Evolutionary conservation across 2,888 invertebrate genomes (phyloP).

Genomic region (Cephus pygmeus): DNA sequence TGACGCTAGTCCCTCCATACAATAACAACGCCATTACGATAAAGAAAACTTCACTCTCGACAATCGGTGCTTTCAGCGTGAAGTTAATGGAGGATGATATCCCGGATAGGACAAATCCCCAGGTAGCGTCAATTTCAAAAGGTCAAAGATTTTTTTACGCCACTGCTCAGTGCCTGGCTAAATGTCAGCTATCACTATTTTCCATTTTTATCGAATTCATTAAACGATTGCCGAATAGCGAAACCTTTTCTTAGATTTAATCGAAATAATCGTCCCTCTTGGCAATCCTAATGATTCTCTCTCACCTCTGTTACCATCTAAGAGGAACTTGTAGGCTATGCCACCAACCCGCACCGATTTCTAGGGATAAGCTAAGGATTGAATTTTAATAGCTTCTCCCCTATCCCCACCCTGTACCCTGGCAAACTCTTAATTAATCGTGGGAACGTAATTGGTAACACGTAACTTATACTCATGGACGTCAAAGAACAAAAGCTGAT

Average conservation of each 20-base stretch:
- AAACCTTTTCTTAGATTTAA: not conserved
- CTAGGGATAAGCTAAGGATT: not conserved
- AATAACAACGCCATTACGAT: not conserved
- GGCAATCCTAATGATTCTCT: not conserved
- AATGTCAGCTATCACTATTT: not conserved
- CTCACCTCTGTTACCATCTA: not conserved
- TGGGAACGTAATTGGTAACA: conserved; percentile 27
- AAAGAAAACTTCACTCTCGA: not conserved
- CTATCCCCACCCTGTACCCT: not conserved
- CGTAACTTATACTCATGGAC: not conserved
- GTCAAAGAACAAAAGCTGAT: not conserved
- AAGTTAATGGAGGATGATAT: not conserved
- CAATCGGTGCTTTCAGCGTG: not conserved
- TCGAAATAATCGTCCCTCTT: conserved; percentile 2
- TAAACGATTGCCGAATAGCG: not conserved
- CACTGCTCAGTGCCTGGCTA: not conserved
- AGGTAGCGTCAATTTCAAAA: not conserved
- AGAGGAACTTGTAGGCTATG: not conserved
- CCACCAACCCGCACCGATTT: not conserved
- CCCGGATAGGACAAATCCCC: not conserved
- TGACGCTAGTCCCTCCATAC: not conserved
- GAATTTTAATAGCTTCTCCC: not conserved
- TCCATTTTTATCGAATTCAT: not conserved
- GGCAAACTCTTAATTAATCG: conserved; percentile 28
- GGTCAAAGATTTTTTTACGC: not conserved